A percentile compares a stretch with the other conserved stretches of the same genome.
phyloP scores from a whole-genome alignment of 1,140 invertebrate species.

The Papilio polytes region DNA sequence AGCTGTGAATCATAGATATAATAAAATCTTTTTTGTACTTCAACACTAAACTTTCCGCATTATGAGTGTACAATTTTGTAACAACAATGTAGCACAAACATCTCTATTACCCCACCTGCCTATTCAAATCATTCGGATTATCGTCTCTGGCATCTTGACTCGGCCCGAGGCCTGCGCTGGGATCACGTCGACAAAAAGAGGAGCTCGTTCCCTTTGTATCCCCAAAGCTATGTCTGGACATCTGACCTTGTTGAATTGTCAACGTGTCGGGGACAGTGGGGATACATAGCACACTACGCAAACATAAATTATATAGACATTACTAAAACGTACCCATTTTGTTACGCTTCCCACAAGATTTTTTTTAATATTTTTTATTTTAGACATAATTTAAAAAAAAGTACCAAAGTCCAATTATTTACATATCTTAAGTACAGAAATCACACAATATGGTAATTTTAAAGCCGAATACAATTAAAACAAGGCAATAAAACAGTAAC shows the following conservation, averaged over 20 bases:
- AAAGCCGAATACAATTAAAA: neutral
- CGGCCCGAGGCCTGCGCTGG: slow-evolving; percentile 63
- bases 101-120: slow-evolving; percentile 46
- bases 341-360: neutral
- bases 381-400: neutral
- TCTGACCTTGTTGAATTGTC: slow-evolving; percentile 38
- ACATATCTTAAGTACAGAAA: neutral
- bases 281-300: neutral
- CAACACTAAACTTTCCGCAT: neutral
- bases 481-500: slow-evolving; percentile 18
- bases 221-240: slow-evolving; percentile 33
- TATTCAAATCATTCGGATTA: slow-evolving; percentile 60
- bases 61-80: slow-evolving; percentile 47
- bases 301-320: neutral
- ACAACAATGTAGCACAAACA: slow-evolving; percentile 46
- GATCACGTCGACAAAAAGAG: slow-evolving; percentile 55
- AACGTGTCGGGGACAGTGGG: slow-evolving; percentile 3
- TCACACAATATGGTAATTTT: neutral
- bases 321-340: neutral
- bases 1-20: neutral
- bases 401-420: neutral
- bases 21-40: neutral
- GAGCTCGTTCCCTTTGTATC: slow-evolving; percentile 40
- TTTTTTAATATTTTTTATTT: too few relatives aligned
- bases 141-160: slow-evolving; percentile 51